These are phyloP conservation scores for Toxotes lorentzi DNA, from an alignment of 2,797 vertebrate species.

Conservation along the genomic window DNA sequence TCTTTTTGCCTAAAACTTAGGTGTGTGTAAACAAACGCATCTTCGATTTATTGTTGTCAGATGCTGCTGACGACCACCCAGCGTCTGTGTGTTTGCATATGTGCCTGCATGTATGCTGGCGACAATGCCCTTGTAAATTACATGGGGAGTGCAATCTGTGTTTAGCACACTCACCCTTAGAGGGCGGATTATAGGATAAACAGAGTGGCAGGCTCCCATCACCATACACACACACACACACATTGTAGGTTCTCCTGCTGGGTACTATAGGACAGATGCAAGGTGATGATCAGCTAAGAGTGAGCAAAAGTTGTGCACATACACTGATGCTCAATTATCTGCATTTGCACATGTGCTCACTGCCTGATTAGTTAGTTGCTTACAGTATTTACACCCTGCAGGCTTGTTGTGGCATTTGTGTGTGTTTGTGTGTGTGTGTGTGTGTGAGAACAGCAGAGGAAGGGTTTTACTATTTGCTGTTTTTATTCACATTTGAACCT, in stretches of 20 bases:
- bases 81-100: conserved; percentile 10
- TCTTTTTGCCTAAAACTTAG: neutral
- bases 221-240: conserved; percentile 23
- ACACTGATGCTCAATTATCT: conserved; percentile 71
- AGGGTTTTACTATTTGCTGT: conserved; percentile 8
- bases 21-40: conserved; percentile 9
- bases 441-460: conserved; percentile 21
- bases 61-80: conserved; percentile 39
- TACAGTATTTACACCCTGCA: conserved; percentile 56
- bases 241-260: conserved; percentile 47
- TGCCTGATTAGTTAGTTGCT: conserved; percentile 72
- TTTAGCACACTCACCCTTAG: conserved; percentile 78
- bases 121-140: conserved; percentile 84
- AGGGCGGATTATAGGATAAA: conserved; percentile 83
- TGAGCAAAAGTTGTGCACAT: conserved; percentile 37
- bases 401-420: conserved; percentile 18
- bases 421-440: conserved; percentile 22
- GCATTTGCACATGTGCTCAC: conserved; percentile 74
- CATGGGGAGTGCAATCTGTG: conserved; percentile 80
- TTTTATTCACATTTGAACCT: conserved; percentile 40
- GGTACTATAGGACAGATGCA: conserved; percentile 60
- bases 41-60: conserved; percentile 26
- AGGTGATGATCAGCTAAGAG: conserved; percentile 60
- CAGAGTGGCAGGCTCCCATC: conserved; percentile 69
- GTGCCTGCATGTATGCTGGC: conserved; percentile 50